phyloP scores from a whole-genome alignment of 1,140 invertebrate species.

The Sycobia sp. region DNA sequence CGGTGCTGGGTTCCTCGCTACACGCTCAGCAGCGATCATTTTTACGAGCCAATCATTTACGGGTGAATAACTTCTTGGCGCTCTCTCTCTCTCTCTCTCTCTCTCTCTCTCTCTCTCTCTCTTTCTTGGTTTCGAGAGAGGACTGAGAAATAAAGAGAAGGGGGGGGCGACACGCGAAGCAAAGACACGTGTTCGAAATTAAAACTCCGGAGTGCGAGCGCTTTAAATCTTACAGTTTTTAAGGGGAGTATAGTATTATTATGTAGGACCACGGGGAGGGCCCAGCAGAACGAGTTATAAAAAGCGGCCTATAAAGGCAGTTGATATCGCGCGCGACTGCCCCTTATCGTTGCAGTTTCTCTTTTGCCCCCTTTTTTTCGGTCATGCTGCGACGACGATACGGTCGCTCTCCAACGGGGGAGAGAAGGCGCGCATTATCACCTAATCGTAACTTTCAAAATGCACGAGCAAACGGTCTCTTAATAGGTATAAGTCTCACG shows the following conservation, averaged over 20 bases:
- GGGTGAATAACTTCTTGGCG: not conserved
- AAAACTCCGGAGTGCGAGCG: not conserved
- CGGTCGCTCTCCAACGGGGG: no score
- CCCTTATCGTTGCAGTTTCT: conserved; percentile 2
- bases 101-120: no score
- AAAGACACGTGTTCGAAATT: conserved; percentile 30
- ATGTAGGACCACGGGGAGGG: not conserved
- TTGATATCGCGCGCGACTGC: no score
- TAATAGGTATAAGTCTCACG: conserved; percentile 6
- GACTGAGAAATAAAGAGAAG: not conserved
- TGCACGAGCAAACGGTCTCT: not conserved
- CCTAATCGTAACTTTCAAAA: conserved; percentile 1
- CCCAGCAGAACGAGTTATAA: conserved; percentile 2
- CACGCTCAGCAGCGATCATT: not conserved
- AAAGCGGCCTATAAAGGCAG: conserved; percentile 2
- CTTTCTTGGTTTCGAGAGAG: no score
- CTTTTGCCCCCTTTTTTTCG: not conserved
- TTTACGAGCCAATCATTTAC: conserved; percentile 29
- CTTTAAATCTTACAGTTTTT: no score
- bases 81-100: no score
- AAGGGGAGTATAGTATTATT: no score
- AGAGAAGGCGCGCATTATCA: conserved; percentile 14
- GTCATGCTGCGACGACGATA: no score
- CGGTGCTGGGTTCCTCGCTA: no score
- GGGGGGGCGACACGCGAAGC: not conserved